Percentiles rank a stretch among this genome's conserved stretches.
These are phyloP conservation scores for Ricordea florida DNA, from an alignment of 92 coral and sea anemone genomes.

Conservation along the genomic window DNA sequence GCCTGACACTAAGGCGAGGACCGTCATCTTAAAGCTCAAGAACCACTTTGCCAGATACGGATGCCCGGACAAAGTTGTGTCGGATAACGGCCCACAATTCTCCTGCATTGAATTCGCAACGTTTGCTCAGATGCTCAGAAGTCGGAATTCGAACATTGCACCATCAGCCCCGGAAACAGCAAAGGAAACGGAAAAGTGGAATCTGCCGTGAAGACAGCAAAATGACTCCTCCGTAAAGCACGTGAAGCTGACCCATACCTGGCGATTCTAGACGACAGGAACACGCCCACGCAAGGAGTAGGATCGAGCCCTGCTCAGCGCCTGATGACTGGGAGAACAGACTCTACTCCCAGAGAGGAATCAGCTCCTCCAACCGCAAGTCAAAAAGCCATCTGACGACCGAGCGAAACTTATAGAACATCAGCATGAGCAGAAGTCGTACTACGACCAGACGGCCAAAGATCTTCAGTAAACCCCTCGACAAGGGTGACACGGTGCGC, in stretches of 20 bases:
- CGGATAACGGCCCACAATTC: constrained; percentile 15
- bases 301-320: constrained; percentile 30
- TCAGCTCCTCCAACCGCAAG: not conserved
- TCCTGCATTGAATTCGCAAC: not conserved
- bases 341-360: not conserved
- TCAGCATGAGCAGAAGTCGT: no score
- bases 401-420: no score
- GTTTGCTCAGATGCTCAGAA: constrained; percentile 1
- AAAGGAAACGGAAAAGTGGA: constrained; percentile 35
- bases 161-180: constrained; percentile 13
- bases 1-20: not conserved
- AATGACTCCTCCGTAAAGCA: constrained; percentile 14
- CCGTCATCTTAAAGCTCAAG: constrained; percentile 24
- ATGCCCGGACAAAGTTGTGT: constrained; percentile 18
- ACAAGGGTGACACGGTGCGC: not conserved
- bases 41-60: constrained; percentile 26
- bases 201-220: constrained; percentile 38
- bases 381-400: no score
- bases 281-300: constrained; percentile 41
- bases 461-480: no score
- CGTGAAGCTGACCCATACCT: constrained; percentile 1
- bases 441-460: no score
- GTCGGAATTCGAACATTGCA: constrained; percentile 4
- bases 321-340: constrained; percentile 28
- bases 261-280: constrained; percentile 13